Base-by-base conservation (phyloP, 2,888 invertebrate genomes). In the Colostygia pectinataria region DNA sequence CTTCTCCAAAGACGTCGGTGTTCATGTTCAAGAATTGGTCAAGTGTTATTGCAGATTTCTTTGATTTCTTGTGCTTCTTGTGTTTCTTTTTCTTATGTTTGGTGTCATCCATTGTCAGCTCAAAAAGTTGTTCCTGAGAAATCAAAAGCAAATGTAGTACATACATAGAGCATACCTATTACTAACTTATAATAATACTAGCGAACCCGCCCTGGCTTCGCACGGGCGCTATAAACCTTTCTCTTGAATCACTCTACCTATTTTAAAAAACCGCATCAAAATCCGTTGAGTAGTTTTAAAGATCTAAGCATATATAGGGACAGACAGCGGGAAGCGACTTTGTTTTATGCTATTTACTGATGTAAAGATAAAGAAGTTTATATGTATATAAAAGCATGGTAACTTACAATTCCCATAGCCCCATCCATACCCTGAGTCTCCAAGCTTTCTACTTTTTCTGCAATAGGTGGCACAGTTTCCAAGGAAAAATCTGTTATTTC, bases 11-110 rank as follows among this genome's bases (percentile, higher is more conserved):
- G 1, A 91, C 85, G 61, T 90, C 90, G 59, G 80, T 78, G 57
- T 91, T 90, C 90, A 90, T 90, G 60, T 80, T 89, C 13, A 91
- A 60, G 52, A 91, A 91, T 55, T 91, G 87, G 60, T 90, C 86
- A 8, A 91, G 74, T 9, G 90, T 89, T 51, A 91, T 90, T 6
- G 90, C 79, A 1, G 80, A 50, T 54, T 88, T 89, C 59, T 89
- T 90, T 0, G 87, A 82, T 57, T 87, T 88, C 61, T 87, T 89
- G 52, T 84, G 87, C 63, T 89, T 89, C 57, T 88, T 89, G 51
- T 83, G 83, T 59, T 90, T 89, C 61, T 88, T 89, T 38, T 47
- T 52, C 25, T 74, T 80, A 40, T 78, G 76, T 46, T 66, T 57
- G 3, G 77, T 57, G 45, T 77, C 77, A 53, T 74, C 77, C 76